phyloP scores from a whole-genome alignment of 2,113 vertebrate genomes.

The Pelmatolapia mariae region DNA sequence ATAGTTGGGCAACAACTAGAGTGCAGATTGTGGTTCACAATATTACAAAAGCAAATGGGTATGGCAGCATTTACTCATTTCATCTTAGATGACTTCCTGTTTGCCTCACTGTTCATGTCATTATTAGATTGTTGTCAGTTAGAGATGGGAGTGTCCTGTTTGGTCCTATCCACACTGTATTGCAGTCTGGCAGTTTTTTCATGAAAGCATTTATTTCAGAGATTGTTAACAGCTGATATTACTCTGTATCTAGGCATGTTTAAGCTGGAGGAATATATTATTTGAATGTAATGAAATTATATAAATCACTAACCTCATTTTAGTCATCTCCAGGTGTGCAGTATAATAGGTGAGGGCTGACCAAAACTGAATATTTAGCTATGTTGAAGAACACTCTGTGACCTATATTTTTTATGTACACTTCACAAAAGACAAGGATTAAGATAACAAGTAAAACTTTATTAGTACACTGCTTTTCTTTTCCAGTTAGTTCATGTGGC shows the following conservation, averaged over 20 bases:
- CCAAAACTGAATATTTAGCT: background rate
- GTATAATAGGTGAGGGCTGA: background rate
- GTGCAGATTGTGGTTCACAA: background rate
- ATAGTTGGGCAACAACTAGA: background rate
- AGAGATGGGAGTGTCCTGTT: slow-evolving; percentile 18
- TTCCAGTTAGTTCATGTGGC: background rate
- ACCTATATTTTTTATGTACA: background rate
- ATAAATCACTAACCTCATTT: background rate
- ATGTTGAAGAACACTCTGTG: background rate
- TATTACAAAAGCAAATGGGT: slow-evolving; percentile 32
- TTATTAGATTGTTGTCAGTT: slow-evolving; percentile 62
- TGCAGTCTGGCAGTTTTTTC: background rate
- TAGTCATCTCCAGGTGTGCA: background rate
- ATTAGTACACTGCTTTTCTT: background rate
- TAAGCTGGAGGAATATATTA: background rate
- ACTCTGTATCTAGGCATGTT: background rate
- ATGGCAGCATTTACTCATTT: slow-evolving; percentile 46
- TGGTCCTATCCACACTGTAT: background rate
- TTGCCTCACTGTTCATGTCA: slow-evolving; percentile 30
- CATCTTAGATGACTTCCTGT: slow-evolving; percentile 52
- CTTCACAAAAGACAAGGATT: background rate
- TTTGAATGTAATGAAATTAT: background rate
- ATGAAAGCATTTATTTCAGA: background rate
- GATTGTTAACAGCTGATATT: slow-evolving; percentile 4
- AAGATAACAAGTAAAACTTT: background rate